Conservation (phyloP, 2,888 invertebrate genomes). For the Apodemia hepburni region DNA sequence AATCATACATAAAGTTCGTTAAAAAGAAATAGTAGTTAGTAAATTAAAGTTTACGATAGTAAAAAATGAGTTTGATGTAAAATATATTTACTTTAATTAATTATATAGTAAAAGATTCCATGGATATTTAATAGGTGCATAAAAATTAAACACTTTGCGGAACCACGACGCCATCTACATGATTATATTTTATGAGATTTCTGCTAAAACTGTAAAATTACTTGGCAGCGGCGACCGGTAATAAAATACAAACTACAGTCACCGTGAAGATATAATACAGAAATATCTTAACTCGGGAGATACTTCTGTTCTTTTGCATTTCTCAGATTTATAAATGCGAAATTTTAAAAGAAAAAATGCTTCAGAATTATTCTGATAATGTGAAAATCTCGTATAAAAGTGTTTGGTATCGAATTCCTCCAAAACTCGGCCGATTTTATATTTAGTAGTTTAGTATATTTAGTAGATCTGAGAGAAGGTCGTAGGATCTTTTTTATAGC, state of each 20-base stretch:
- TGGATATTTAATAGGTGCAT: not conserved
- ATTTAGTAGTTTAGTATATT: too few species aligned
- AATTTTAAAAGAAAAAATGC: too few species aligned
- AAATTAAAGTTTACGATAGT: not conserved
- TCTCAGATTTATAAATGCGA: not conserved
- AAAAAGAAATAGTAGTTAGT: too few species aligned
- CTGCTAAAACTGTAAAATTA: conserved; percentile 13
- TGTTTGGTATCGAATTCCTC: too few species aligned
- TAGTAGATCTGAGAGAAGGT: too few species aligned
- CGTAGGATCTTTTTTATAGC: too few species aligned
- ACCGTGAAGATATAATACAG: conserved; percentile 8
- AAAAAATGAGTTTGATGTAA: not conserved
- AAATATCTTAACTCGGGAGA: conserved; percentile 4
- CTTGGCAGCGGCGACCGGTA: conserved; percentile 1
- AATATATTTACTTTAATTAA: conserved; percentile 4
- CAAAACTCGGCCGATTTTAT: too few species aligned
- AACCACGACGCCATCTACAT: not conserved
- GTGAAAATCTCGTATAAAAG: too few species aligned
- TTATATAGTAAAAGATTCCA: not conserved
- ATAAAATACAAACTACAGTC: conserved; percentile 2
- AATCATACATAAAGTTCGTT: too few species aligned
- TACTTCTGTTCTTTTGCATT: not conserved
- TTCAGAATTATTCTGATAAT: too few species aligned
- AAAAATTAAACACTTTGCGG: conserved; percentile 9
- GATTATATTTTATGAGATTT: conserved; percentile 9